phyloP scores from a whole-genome alignment of 2,113 vertebrate species.

The Xyrauchen texanus region DNA sequence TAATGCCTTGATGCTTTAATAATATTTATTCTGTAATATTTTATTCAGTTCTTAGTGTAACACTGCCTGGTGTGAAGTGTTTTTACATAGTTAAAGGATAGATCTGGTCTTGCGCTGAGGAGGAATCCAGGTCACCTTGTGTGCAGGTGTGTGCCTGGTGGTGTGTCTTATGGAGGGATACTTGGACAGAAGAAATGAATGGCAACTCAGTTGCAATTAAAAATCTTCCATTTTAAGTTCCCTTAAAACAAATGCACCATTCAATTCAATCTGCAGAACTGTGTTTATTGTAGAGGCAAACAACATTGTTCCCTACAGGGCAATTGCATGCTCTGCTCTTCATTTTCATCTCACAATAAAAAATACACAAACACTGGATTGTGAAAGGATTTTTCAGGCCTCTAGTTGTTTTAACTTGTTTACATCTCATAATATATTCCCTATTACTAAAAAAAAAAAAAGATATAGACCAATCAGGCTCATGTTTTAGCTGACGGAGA shows the following conservation, averaged over 20 bases:
- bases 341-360: not conserved
- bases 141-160: slow-evolving; percentile 25
- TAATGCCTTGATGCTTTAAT: slow-evolving; percentile 45
- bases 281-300: not conserved
- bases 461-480: not conserved
- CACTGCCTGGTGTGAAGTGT: slow-evolving; percentile 8
- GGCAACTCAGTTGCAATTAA: slow-evolving; percentile 19
- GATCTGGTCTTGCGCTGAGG: slow-evolving; percentile 7
- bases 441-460: not conserved
- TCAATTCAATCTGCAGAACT: not conserved
- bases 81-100: slow-evolving; percentile 19
- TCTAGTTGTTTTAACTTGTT: slow-evolving; percentile 4
- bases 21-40: slow-evolving; percentile 59
- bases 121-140: not conserved
- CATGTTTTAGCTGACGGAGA: not conserved
- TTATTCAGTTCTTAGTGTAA: slow-evolving; percentile 46
- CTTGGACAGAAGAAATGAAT: slow-evolving; percentile 23
- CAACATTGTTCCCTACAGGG: slow-evolving; percentile 1
- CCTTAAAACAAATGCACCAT: slow-evolving; percentile 18
- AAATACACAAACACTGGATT: not conserved
- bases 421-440: slow-evolving; percentile 1
- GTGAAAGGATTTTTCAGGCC: not conserved
- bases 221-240: not conserved
- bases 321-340: not conserved
- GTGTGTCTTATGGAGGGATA: slow-evolving; percentile 28